Conservation (phyloP, 1,140 invertebrate genomes). For the Danaus melanippus region DNA sequence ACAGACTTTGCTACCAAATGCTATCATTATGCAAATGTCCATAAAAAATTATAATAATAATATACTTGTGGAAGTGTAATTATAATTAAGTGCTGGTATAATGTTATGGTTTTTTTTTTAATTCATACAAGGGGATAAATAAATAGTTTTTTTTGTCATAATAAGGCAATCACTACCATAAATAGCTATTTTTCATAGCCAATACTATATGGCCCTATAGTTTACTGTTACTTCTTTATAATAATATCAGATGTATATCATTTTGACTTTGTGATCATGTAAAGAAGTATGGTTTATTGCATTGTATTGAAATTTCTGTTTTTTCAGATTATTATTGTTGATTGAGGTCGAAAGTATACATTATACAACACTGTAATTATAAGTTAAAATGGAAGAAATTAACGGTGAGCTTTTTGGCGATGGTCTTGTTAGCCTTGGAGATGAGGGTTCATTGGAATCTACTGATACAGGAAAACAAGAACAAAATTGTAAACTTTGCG, state of each 20-base stretch:
- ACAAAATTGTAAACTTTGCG: constrained; percentile 72
- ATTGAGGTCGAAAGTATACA: constrained; percentile 54
- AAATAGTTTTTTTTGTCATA: too few relatives aligned
- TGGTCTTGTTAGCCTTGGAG: constrained; percentile 64
- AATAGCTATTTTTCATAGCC: too few relatives aligned
- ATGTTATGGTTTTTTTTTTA: too few relatives aligned
- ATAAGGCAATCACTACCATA: too few relatives aligned
- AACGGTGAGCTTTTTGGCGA: constrained; percentile 70
- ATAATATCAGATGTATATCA: background rate
- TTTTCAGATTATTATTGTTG: constrained; percentile 58
- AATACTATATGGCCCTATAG: too few relatives aligned
- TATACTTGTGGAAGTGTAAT: too few relatives aligned
- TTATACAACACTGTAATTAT: constrained; percentile 63
- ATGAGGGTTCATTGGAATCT: constrained; percentile 69
- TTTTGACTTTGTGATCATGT: background rate
- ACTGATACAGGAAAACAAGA: constrained; percentile 67
- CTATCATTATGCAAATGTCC: too few relatives aligned
- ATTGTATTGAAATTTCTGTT: constrained; percentile 15
- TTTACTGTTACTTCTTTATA: too few relatives aligned
- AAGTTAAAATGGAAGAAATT: constrained; percentile 71
- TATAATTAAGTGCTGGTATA: too few relatives aligned
- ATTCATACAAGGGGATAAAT: too few relatives aligned
- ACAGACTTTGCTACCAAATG: too few relatives aligned
- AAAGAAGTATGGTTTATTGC: background rate
- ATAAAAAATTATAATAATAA: too few relatives aligned